Evolutionary conservation across 2,888 invertebrate species (phyloP), one percentile per base, ranked within the genome.

Genomic region (Tuberolachnus salignus): DNA sequence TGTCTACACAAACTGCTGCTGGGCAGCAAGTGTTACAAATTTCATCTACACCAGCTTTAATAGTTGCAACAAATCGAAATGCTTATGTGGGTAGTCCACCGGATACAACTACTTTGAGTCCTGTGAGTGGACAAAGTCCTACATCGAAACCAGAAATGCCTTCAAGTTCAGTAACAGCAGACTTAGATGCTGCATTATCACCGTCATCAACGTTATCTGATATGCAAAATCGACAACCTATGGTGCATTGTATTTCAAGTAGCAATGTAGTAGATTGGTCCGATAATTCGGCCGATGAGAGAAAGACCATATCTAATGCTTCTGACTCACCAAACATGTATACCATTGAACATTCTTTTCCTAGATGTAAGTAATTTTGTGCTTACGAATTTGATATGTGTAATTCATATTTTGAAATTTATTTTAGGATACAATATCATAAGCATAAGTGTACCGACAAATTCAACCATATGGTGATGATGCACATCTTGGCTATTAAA

Each of bases 191-290:
- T 83, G 64, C 84, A 83, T 70, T 84, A 83, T 83, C 85, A 83
- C 83, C 83, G 42, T 85, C 85, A 4, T 85, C 85, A 6, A 81
- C 82, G 10, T 82, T 82, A 59, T 80, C 80, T 61, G 81, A 81
- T 69, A 49, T 80, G n/a, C 82, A 83, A 49, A 81, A 82, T 61
- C 80, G 83, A 14, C 81, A 82, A 69, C 91, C 91, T 9, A 91
- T 94, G 94, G 94, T 94, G 44, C 94, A 94, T 85, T 94, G 93
- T 85, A 92, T 94, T 81, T 94, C 94, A 49, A 94, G 94, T 84
- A 94, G 94, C 83, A 94, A 94, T 84, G 93, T 91, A 46, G 93
- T 91, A 46, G 82, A 82, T 26, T 82, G 82, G 81, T 74, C 81
- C 16, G 82, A 82, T 59, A 78, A 78, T 78, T 78, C 78, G 21